Base-by-base conservation (phyloP, 2,797 vertebrate genomes). In the Danionella dracula region DNA sequence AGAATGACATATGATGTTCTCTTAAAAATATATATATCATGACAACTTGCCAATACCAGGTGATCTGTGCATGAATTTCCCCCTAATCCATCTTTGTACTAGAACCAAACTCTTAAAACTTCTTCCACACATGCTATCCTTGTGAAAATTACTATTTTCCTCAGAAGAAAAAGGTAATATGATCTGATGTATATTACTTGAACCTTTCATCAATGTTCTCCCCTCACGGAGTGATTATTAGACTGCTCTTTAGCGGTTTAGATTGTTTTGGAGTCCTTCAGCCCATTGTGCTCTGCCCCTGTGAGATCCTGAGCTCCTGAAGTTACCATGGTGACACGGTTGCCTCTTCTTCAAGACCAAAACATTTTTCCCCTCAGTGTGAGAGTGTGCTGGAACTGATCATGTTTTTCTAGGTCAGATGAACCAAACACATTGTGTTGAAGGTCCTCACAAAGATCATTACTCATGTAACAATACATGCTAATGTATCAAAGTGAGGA, bases 351-450 rank as follows among this genome's bases (percentile, higher is more conserved):
- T 53, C 35, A 66, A 61, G 59, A 68, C 57, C 68, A 71, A 70
- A 71, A 71, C 59, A 49, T 10, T 62, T 44, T 57, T 50, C 58
- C 46, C 58, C 31, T 59, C 53, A n/a, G 19, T 34, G 34, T 48
- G 17, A 61, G 40, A 70, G 49, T 53, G 21, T 56, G 56, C 58
- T 56, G 31, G 34, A 60, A n/a, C 67, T 76, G 67, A 76, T 73
- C 58, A 60, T 76, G 74, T 73, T 76, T 76, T 76, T 76, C 64
- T 76, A 68, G 74, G 74, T 76, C 71, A 76, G 66, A 62, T 68
- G 64, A 73, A 57, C 73, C 54, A 68, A 62, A 64, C 38, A 68
- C 38, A 71, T 73, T 64, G 37, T 15, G 53, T 31, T 66, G 32
- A 62, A 67, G 51, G 46, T 55, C 19, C 17, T 65, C 37, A 49